Evolutionary conservation across 2,888 invertebrate species (phyloP).

Genomic region (Drosophila macrospina): DNA sequence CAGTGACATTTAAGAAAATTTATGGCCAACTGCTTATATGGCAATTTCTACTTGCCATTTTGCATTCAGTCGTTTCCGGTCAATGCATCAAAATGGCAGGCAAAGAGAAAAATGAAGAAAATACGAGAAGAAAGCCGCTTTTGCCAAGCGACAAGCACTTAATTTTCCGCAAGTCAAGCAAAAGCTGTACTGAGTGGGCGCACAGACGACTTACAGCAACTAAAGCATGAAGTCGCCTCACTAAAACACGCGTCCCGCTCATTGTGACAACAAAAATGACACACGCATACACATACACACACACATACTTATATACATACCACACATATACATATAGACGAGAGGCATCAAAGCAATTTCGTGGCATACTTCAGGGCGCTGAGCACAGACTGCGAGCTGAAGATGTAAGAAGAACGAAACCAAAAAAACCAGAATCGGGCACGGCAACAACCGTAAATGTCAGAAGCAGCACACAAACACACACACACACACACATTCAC

Average conservation of each 20-base stretch:
- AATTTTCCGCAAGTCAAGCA: slow-evolving; percentile 70
- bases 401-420: slow-evolving; percentile 24
- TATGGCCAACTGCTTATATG: slow-evolving; percentile 20
- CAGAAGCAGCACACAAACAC: slow-evolving; percentile 44
- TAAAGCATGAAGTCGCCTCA: slow-evolving; percentile 46
- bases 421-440: slow-evolving; percentile 40
- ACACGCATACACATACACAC: slow-evolving; percentile 12
- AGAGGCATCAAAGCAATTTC: slow-evolving; percentile 66
- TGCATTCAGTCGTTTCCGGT: slow-evolving; percentile 65
- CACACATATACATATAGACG: slow-evolving; percentile 8
- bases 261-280: slow-evolving; percentile 50
- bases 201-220: slow-evolving; percentile 31
- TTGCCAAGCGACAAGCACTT: slow-evolving; percentile 58
- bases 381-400: slow-evolving; percentile 26
- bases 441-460: slow-evolving; percentile 66
- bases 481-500: slow-evolving; percentile 11
- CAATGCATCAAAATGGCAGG: slow-evolving; percentile 69
- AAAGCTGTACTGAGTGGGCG: slow-evolving; percentile 54
- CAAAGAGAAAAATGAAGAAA: slow-evolving; percentile 3
- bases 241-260: slow-evolving; percentile 56
- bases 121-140: slow-evolving; percentile 39
- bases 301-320: not conserved
- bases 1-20: slow-evolving; percentile 28
- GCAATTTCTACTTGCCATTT: slow-evolving; percentile 18
- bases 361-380: slow-evolving; percentile 69